Conservation (phyloP, 2,888 invertebrate species). For the Tyria jacobaeae region DNA sequence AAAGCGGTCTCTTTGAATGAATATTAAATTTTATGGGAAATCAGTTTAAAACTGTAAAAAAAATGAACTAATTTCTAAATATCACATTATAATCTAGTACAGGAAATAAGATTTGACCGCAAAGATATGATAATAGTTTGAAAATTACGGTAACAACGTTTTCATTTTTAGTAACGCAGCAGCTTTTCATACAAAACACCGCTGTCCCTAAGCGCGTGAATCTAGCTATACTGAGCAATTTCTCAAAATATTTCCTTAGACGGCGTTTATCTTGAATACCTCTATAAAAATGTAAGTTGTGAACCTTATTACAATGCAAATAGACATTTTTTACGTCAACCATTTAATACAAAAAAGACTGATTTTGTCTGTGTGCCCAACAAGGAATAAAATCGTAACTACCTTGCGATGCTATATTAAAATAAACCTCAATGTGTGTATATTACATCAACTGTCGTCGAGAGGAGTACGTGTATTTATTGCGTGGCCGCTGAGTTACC, state of each 20-base stretch:
- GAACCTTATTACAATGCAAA: too few relatives aligned
- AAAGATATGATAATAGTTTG: not conserved
- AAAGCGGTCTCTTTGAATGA: not conserved
- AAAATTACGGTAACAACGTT: not conserved
- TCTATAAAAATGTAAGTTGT: too few relatives aligned
- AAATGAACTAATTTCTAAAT: not conserved
- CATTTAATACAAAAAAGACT: not conserved
- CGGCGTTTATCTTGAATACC: too few relatives aligned
- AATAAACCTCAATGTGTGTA: slow-evolving; percentile 16
- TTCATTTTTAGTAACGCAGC: not conserved
- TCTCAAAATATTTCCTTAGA: too few relatives aligned
- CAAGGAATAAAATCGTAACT: slow-evolving; percentile 21
- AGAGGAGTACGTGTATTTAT: too few relatives aligned
- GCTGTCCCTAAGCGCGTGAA: too few relatives aligned
- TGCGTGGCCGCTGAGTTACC: too few relatives aligned
- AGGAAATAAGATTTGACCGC: not conserved
- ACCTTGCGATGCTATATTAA: slow-evolving; percentile 21
- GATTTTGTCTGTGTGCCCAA: slow-evolving; percentile 17
- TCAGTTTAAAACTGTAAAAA: not conserved
- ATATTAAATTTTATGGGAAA: not conserved
- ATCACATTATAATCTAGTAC: not conserved
- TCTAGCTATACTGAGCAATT: too few relatives aligned
- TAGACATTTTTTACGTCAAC: not conserved
- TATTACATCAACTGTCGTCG: too few relatives aligned
- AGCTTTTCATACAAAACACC: too few relatives aligned